Base-by-base conservation (phyloP, 2,888 invertebrate genomes). In the Nemotelus pantherinus region DNA sequence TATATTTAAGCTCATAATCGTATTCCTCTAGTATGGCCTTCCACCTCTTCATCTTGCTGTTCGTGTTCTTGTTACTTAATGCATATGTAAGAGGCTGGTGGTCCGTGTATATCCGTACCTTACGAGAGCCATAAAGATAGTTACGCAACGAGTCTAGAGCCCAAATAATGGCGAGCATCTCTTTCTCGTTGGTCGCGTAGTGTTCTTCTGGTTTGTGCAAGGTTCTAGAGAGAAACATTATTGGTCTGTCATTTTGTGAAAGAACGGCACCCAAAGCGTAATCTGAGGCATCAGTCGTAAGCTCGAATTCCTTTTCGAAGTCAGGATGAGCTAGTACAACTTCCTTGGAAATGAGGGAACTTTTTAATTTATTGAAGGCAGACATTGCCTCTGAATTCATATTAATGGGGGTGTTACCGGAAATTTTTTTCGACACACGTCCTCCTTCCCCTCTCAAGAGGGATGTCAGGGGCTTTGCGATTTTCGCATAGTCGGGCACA, bases 21-120 rank as follows among this genome's bases (percentile, higher is more conserved):
- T 76, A 79, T 41, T 80, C 80, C 39, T 80, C 79, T 10, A 80
- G 47, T 2, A 76, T 77, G 3, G 77, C 67, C 48, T 81, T 81
- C 81, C 81, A 80, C 2, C 80, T 63, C 50, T 80, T 81, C 25
- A 81, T 79, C 47, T 81, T 81, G 5, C 74, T 76, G 60, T 71
- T 81, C 48, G 64, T 80, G 65, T 50, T 81, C 78, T 79, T 79
- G 44, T 81, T 79, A 5, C 80, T 79, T 39, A 82, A 76, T 2
- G 80, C 77, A 70, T 81, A 81, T 9, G 80, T 80, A 10, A 70
- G 53, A 7, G 76, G 50, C 43, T 76, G 65, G 43, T 64, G 76
- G 45, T 76, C 76, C 1, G 76, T 76, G 44, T 53, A 76, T 4
- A 76, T 63, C 43, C 65, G 3, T 25, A 76, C 64, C 44, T 64